Evolutionary conservation across 2,113 vertebrate genomes (phyloP).

Genomic region (Crocuta crocuta): DNA sequence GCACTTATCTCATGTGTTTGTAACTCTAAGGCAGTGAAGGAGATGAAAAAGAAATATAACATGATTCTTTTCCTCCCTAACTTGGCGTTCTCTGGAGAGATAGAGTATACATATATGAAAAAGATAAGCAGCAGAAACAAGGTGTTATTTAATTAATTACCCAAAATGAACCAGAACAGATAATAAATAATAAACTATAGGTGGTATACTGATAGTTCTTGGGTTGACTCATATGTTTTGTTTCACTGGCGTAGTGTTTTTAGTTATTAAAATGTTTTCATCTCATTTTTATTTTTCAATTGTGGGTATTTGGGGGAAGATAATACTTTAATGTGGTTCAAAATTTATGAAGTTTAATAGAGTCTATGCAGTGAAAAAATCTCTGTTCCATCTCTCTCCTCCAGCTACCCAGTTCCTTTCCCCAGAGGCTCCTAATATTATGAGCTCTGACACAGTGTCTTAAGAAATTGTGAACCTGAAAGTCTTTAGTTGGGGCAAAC

Average conservation of each 20-base stretch:
- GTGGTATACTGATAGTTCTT: neutral
- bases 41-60: neutral
- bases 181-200: neutral
- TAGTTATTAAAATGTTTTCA: neutral
- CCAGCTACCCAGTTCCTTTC: neutral
- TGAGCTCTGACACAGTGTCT: neutral
- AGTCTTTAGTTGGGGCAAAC: neutral
- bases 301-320: neutral
- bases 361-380: neutral
- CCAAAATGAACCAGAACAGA: neutral
- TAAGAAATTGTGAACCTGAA: neutral
- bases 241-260: neutral
- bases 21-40: neutral
- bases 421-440: neutral
- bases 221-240: neutral
- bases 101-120: neutral
- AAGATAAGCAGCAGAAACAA: neutral
- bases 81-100: neutral
- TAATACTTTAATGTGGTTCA: neutral
- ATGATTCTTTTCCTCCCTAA: neutral
- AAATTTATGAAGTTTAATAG: neutral
- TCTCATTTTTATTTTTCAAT: slow-evolving; percentile 6
- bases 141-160: neutral
- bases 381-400: neutral
- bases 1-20: neutral